These are phyloP conservation scores for Ichneumon xanthorius DNA, from an alignment of 2,888 invertebrate genomes.

Conservation along the genomic window DNA sequence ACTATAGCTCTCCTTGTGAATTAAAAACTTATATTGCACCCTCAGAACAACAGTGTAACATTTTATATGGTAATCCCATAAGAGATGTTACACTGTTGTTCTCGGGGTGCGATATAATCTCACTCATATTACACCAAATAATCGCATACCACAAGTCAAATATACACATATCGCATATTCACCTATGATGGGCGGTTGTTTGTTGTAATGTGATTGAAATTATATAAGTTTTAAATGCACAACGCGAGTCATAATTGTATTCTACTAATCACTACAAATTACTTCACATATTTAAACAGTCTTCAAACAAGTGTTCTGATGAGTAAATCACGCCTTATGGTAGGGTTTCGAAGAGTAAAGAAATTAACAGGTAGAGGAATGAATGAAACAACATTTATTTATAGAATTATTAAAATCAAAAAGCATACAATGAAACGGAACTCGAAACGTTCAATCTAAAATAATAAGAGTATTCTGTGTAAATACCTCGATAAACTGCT, in stretches of 20 bases:
- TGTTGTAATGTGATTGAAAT: background rate
- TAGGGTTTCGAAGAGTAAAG: background rate
- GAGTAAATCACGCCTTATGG: background rate
- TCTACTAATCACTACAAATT: background rate
- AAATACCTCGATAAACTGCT: no score
- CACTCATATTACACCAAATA: background rate
- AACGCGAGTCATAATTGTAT: background rate
- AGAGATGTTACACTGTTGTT: no score
- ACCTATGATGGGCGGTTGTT: no score
- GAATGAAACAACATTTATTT: background rate
- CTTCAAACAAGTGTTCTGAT: background rate
- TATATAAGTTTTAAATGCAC: background rate
- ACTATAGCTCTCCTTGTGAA: background rate
- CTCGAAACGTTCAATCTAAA: background rate
- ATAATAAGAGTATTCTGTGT: no score
- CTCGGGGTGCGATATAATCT: background rate
- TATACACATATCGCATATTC: no score
- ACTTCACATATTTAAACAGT: background rate
- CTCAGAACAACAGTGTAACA: no score
- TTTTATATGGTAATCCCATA: no score
- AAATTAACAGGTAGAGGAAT: background rate
- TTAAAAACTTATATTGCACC: background rate
- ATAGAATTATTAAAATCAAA: background rate
- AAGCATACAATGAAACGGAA: constrained; percentile 2
- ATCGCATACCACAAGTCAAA: no score